A percentile compares a stretch with the other conserved stretches of the same genome.
Conservation (phyloP, 2,797 vertebrate species). For the Urophycis tenuis region DNA sequence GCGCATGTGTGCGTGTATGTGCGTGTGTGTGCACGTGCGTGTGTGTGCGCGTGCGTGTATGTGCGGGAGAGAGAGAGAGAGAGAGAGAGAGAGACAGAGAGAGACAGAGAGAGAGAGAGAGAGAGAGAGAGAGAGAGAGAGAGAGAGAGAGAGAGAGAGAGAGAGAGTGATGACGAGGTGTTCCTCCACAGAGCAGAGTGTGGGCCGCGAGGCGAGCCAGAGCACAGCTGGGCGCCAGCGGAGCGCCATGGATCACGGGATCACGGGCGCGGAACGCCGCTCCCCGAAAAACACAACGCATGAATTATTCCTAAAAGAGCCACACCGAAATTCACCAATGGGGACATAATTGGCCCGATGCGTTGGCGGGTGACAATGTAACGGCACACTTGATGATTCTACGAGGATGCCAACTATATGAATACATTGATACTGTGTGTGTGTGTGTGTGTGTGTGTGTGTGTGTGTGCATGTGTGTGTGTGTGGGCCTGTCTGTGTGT, state of each 20-base stretch:
- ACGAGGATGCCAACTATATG: background rate
- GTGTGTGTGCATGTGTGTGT: background rate
- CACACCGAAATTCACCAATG: background rate
- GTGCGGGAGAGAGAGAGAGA: too few relatives aligned
- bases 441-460: slow-evolving; percentile 1
- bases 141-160: too few relatives aligned
- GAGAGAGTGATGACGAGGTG: background rate
- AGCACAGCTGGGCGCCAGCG: background rate
- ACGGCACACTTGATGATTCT: background rate
- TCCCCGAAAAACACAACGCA: background rate
- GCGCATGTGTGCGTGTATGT: too few relatives aligned
- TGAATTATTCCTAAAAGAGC: background rate
- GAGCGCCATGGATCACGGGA: background rate
- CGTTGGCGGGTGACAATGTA: background rate
- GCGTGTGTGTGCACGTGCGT: too few relatives aligned
- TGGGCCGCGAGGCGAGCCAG: background rate
- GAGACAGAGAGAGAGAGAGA: too few relatives aligned
- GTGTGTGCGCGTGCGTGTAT: too few relatives aligned
- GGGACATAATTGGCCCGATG: background rate
- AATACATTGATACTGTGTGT: background rate
- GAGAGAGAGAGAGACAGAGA: too few relatives aligned
- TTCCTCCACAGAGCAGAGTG: background rate
- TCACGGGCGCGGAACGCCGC: background rate
- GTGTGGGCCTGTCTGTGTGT: background rate
- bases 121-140: too few relatives aligned